Evolutionary conservation across 2,113 vertebrate species (phyloP).

Genomic region (Mobula birostris): DNA sequence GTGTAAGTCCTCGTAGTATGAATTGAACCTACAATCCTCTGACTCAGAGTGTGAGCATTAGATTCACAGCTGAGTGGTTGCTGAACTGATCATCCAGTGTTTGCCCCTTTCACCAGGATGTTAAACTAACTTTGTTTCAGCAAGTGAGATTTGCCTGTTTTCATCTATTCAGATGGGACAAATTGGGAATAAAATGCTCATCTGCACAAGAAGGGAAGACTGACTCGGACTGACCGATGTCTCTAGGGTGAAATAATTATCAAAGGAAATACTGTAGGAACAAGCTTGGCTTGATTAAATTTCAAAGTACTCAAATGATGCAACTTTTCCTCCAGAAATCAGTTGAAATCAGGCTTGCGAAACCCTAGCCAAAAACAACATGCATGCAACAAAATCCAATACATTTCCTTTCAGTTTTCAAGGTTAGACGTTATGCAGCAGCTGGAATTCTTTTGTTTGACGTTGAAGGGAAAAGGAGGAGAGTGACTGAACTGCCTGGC

Average conservation of each 20-base stretch:
- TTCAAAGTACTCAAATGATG: not conserved
- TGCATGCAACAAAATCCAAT: not conserved
- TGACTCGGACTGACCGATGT: not conserved
- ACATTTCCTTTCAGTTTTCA: not conserved
- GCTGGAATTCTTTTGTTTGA: conserved; percentile 29
- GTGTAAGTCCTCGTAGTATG: too few relatives aligned
- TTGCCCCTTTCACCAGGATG: not conserved
- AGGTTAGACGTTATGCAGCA: conserved; percentile 2
- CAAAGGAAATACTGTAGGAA: not conserved
- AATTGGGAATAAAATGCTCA: not conserved
- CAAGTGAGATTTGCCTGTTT: not conserved
- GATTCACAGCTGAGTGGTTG: too few relatives aligned
- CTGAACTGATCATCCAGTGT: not conserved
- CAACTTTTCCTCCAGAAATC: not conserved
- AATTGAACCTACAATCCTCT: too few relatives aligned
- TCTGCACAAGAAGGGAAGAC: not conserved
- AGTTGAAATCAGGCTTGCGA: not conserved
- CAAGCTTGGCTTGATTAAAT: not conserved
- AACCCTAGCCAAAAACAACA: not conserved
- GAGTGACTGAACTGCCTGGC: not conserved
- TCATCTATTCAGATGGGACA: not conserved
- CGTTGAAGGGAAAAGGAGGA: not conserved
- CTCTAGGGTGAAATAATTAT: not conserved
- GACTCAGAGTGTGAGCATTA: too few relatives aligned
- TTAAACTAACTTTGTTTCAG: not conserved